phyloP scores from a whole-genome alignment of 1,140 invertebrate species.

The Lutraria rhynchaena region DNA sequence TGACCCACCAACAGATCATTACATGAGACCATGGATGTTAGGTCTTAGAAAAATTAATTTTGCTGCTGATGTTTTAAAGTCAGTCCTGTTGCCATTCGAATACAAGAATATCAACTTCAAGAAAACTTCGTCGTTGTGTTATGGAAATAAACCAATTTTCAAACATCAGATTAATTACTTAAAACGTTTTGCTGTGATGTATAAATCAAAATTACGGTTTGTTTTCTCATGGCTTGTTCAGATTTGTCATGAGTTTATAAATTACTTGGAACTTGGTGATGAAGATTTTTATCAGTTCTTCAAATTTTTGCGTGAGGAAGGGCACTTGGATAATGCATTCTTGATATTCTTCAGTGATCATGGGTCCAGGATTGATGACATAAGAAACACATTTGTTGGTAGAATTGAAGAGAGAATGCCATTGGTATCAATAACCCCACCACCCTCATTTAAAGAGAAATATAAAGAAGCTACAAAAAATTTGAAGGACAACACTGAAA shows the following conservation, averaged over 20 bases:
- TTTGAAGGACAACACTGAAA: slow-evolving; percentile 86
- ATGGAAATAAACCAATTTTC: slow-evolving; percentile 58
- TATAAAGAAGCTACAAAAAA: slow-evolving; percentile 87
- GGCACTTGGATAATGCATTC: slow-evolving; percentile 83
- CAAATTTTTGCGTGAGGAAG: slow-evolving; percentile 70
- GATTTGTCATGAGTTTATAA: slow-evolving; percentile 61
- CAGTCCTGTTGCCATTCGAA: slow-evolving; percentile 27
- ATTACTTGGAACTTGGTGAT: slow-evolving; percentile 61
- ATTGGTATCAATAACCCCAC: slow-evolving; percentile 90
- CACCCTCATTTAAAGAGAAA: slow-evolving; percentile 86
- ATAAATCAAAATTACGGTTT: slow-evolving; percentile 53
- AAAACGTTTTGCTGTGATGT: slow-evolving; percentile 54
- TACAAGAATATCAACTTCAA: slow-evolving; percentile 46
- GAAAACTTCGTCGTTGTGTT: slow-evolving; percentile 56
- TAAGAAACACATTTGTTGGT: slow-evolving; percentile 91
- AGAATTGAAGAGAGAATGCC: slow-evolving; percentile 95
- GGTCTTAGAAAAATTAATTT: slow-evolving; percentile 73
- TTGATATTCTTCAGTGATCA: slow-evolving; percentile 95
- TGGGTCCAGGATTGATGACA: slow-evolving; percentile 93
- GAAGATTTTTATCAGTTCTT: slow-evolving; percentile 75
- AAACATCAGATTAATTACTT: slow-evolving; percentile 56
- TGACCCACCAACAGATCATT: slow-evolving; percentile 82
- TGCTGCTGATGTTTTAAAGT: slow-evolving; percentile 56
- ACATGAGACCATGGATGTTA: slow-evolving; percentile 80
- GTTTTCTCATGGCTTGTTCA: slow-evolving; percentile 50